Base-by-base conservation (phyloP, 2,888 invertebrate species). In the Plutella xylostella region DNA sequence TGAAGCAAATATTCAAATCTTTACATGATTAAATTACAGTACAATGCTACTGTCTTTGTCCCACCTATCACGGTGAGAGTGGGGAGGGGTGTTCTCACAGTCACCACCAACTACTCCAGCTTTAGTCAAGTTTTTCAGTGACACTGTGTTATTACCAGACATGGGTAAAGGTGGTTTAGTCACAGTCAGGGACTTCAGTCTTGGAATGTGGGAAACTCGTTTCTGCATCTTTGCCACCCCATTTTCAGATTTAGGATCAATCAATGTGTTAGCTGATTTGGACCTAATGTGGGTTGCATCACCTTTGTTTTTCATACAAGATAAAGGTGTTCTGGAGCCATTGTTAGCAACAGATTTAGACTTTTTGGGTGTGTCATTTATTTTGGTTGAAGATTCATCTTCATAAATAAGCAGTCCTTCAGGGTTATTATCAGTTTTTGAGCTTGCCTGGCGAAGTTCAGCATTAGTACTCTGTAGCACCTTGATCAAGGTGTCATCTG, bases 341-440 rank as follows among this genome's bases (percentile, higher is more conserved):
- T 65, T 70, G 45, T 63, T 69, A 49, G 56, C 63, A 19, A 59
- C 55, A 45, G 72, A 62, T 62, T 76, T 72, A 0, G 71, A 61
- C 57, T 82, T 79, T 51, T 71, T 75, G 2, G 76, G 75, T 43
- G 77, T 75, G 39, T 65, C 68, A 59, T 59, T 65, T 12, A 65
- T 45, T 45, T 45, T 25, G 31, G 55, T 48, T 45, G 51, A 51
- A n/a, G 60, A 49, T 41, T 82, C 73, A 72, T 88, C 88, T 72
- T 88, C 87, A 68, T 87, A 88, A 51, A 88, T 85, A n/a, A 87
- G 63, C 40, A 87, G 65, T 3, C 80, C 84, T 45, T 87, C 76
- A 51, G 75, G 61, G 52, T 75, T 79, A 45, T 77, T 64, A 52
- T 75, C 62, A 50, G 61, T 47, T n/a, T n/a, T n/a, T 56, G 53